Percentiles rank a stretch among this genome's conserved stretches.
These are phyloP conservation scores for Vultur gryphus DNA, from an alignment of 2,797 vertebrate species.

Conservation along the genomic window DNA sequence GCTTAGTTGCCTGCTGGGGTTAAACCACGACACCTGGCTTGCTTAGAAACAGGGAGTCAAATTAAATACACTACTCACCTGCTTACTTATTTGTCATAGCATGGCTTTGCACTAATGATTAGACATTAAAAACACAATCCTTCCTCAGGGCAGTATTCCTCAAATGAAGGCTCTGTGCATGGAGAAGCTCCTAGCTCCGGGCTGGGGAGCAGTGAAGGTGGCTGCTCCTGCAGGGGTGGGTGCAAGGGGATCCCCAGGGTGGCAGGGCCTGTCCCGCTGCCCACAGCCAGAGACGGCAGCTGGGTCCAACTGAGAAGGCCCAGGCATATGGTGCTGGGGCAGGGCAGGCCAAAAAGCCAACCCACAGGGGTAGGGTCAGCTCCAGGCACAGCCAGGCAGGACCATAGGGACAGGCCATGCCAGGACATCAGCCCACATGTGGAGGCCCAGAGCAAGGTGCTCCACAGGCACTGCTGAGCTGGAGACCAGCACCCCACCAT, in stretches of 20 bases:
- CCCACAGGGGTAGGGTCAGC: no score
- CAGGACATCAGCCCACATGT: not conserved
- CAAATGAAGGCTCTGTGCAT: accelerated
- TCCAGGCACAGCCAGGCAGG: not conserved
- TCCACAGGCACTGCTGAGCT: not conserved
- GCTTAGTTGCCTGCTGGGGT: no score
- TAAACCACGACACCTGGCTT: not conserved
- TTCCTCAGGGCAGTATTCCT: not conserved
- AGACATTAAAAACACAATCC: not conserved
- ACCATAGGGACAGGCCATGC: not conserved
- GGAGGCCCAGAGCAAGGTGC: not conserved
- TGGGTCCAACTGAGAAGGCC: accelerated
- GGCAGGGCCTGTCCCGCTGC: accelerated
- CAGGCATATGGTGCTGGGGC: not conserved
- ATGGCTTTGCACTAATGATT: not conserved
- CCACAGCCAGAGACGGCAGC: not conserved
- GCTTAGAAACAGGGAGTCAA: not conserved
- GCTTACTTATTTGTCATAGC: not conserved
- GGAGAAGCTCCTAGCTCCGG: not conserved
- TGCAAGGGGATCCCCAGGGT: not conserved
- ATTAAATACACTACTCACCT: not conserved
- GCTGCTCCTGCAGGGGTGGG: not conserved
- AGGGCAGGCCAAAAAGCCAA: not conserved
- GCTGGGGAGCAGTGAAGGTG: accelerated
- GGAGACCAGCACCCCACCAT: not conserved